phyloP scores from a whole-genome alignment of 1,140 invertebrate genomes.

The Onthophagus taurus region DNA sequence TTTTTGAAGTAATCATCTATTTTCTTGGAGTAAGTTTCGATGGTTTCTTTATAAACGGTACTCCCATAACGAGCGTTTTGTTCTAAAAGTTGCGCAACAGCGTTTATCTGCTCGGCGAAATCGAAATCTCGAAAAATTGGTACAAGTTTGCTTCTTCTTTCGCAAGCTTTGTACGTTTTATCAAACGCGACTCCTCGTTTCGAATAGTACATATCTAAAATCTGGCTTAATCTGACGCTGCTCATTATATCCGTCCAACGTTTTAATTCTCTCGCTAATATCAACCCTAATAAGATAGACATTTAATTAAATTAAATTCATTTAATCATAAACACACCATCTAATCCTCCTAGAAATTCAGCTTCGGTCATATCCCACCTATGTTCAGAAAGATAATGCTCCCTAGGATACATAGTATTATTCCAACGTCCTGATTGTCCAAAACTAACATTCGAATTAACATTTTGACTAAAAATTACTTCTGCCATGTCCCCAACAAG shows the following conservation, averaged over 20 bases:
- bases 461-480: constrained; percentile 51
- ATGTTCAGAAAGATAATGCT: constrained; percentile 43
- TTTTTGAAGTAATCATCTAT: too few relatives aligned
- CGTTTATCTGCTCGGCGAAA: constrained; percentile 31
- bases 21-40: too few relatives aligned
- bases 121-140: constrained; percentile 36
- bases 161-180: constrained; percentile 44
- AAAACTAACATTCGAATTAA: constrained; percentile 40
- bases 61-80: neutral
- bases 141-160: constrained; percentile 42
- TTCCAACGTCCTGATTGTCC: constrained; percentile 55
- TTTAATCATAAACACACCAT: too few relatives aligned
- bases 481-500: constrained; percentile 57
- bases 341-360: constrained; percentile 55
- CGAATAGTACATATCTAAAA: constrained; percentile 62
- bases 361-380: constrained; percentile 53
- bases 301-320: too few relatives aligned
- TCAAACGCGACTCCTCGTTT: constrained; percentile 48
- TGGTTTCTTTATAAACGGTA: too few relatives aligned
- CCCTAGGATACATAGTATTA: constrained; percentile 46
- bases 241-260: constrained; percentile 41
- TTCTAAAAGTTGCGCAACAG: neutral
- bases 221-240: constrained; percentile 50
- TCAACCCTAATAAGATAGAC: too few relatives aligned
- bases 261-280: constrained; percentile 45